Evolutionary conservation across 1,140 invertebrate genomes (phyloP), one percentile per base, ranked within the genome.

Genomic region (Drosophila nigrodunni): DNA sequence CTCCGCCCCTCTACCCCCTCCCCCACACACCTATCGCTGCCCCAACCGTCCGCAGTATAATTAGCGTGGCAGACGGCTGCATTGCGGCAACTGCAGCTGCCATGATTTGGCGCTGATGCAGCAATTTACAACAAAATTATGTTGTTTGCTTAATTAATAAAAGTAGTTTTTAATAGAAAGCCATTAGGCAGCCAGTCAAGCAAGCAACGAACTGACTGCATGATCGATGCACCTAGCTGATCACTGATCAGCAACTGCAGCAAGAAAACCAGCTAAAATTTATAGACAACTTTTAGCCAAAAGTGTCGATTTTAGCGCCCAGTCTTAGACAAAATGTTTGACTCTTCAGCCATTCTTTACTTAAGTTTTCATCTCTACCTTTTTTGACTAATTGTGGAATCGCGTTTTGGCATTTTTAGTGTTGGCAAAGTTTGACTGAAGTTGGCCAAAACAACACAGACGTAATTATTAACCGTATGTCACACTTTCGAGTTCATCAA

Each of bases 81-180:
- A 30, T 46, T 54, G 61, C 60, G 65, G 66, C 80, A 77, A 82
- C 74, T 89, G 85, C 85, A 89, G 85, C 85, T 89, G 85, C 66
- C 86, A 82, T 85, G 70, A 80, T 85, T 72, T 86, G 80, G 76
- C 75, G 80, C 74, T 86, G 80, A 86, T 89, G 75, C 85, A 77
- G 85, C 85, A 74, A 61, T 81, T 90, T 90, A 89, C 86, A 90
- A 70, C 70, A 67, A 75, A 90, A 90, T 89, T 90, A 90, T 90
- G 86, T 86, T 89, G 86, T 86, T 89, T 85, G 72, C 73, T 85
- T 89, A 89, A 90, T 89, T 89, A 90, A 89, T 90, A 90, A 89
- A 89, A 89, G 79, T 89, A 72, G 78, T 90, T 90, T 90, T 82
- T 90, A 90, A 90, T 90, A 82, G 76, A 90, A 77, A 59, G 59